These are phyloP conservation scores for Lordiphosa mommai DNA, from an alignment of 1,140 invertebrate species.

Conservation along the genomic window DNA sequence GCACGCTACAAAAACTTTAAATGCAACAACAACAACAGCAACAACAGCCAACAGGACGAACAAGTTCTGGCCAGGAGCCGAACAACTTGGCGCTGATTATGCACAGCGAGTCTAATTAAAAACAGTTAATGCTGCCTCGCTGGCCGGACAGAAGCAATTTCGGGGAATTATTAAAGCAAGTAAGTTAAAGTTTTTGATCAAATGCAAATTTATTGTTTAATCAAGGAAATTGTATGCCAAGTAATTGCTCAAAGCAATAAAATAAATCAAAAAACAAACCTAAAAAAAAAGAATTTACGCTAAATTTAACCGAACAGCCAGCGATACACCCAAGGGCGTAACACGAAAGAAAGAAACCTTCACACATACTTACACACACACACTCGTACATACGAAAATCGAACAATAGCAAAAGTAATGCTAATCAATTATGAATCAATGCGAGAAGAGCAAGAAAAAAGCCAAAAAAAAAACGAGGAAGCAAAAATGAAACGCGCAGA, in stretches of 20 bases:
- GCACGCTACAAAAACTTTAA: conserved; percentile 73
- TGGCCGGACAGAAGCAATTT: conserved; percentile 14
- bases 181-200: background rate
- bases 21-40: conserved; percentile 53
- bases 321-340: conserved; percentile 25
- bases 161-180: conserved; percentile 38
- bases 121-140: conserved; percentile 51
- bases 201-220: conserved; percentile 37
- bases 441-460: conserved; percentile 38
- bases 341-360: conserved; percentile 2
- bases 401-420: conserved; percentile 75
- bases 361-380: background rate
- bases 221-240: conserved; percentile 18
- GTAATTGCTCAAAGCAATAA: conserved; percentile 63
- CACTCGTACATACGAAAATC: conserved; percentile 27
- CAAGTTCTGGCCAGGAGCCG: conserved; percentile 1
- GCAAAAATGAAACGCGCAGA: conserved; percentile 33
- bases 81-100: conserved; percentile 57
- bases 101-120: conserved; percentile 64
- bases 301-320: conserved; percentile 61
- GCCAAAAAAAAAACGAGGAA: conserved; percentile 15
- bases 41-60: conserved; percentile 14
- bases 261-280: conserved; percentile 67
- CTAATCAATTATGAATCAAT: conserved; percentile 78
- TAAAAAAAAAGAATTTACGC: conserved; percentile 61